Percentiles rank a stretch among this genome's conserved stretches.
Evolutionary conservation across 1,140 invertebrate genomes (phyloP).

Genomic region (Dysdera silvatica): DNA sequence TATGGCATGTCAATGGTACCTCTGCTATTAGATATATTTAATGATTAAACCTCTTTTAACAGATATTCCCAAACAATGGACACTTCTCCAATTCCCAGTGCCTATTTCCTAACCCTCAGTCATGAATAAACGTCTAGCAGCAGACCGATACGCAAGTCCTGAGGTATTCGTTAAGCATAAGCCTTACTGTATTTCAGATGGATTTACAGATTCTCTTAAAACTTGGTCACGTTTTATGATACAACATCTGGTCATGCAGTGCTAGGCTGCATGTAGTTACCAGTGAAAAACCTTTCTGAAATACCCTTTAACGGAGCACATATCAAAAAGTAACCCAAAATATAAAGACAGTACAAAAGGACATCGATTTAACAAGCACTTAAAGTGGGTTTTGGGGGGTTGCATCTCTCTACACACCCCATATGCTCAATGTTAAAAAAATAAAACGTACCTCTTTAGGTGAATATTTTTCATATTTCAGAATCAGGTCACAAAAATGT

Average conservation of each 20-base stretch:
- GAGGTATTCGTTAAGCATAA: no score
- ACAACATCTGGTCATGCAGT: not conserved
- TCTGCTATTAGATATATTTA: no score
- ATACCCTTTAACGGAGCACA: not conserved
- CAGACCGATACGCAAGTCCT: no score
- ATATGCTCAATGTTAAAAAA: not conserved
- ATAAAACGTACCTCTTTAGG: conserved; percentile 5
- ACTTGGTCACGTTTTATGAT: no score
- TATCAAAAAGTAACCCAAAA: not conserved
- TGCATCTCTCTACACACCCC: not conserved
- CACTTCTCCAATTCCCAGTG: no score
- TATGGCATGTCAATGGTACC: no score
- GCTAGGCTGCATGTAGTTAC: conserved; percentile 11
- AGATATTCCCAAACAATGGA: no score
- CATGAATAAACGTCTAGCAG: no score
- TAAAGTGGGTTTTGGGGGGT: not conserved
- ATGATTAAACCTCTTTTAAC: no score
- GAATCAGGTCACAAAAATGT: conserved; percentile 23
- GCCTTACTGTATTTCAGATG: no score
- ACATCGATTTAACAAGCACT: not conserved
- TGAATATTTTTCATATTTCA: conserved; percentile 26
- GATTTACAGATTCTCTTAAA: no score
- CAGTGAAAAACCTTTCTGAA: conserved; percentile 8
- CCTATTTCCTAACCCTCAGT: no score
- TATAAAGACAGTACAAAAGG: not conserved